phyloP scores from a whole-genome alignment of 2,888 invertebrate genomes.

The Papilio gigon region DNA sequence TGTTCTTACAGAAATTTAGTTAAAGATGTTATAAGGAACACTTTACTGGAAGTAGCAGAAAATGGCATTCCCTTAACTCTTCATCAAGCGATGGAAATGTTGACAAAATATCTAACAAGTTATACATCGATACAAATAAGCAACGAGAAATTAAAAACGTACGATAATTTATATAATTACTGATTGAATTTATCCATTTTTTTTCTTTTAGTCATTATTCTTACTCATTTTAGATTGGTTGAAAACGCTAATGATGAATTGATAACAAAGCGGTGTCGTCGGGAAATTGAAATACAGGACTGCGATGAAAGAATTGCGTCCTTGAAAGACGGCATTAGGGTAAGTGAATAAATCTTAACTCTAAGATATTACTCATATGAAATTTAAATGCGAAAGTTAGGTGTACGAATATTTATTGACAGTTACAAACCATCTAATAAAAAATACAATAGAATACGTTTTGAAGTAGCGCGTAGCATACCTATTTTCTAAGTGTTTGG shows the following conservation, averaged over 20 bases:
- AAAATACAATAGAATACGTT: no score
- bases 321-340: conserved; percentile 68
- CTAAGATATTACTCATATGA: no score
- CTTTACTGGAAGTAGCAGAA: conserved; percentile 63
- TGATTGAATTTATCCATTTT: background rate
- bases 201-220: background rate
- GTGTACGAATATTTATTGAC: no score
- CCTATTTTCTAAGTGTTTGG: no score
- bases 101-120: conserved; percentile 53
- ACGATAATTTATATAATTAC: conserved; percentile 38
- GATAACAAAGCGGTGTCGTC: conserved; percentile 54
- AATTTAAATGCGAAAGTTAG: no score
- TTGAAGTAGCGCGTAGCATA: no score
- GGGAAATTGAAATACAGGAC: conserved; percentile 53
- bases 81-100: conserved; percentile 51
- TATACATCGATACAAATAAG: conserved; percentile 48
- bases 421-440: no score
- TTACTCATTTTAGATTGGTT: conserved; percentile 36
- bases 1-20: conserved; percentile 56
- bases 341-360: conserved; percentile 51
- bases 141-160: conserved; percentile 58
- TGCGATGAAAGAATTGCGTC: conserved; percentile 63
- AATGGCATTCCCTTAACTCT: conserved; percentile 57
- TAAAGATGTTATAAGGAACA: conserved; percentile 59
- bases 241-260: conserved; percentile 53